Conservation (phyloP, 2,888 invertebrate genomes). For the Amphipyra berbera region DNA sequence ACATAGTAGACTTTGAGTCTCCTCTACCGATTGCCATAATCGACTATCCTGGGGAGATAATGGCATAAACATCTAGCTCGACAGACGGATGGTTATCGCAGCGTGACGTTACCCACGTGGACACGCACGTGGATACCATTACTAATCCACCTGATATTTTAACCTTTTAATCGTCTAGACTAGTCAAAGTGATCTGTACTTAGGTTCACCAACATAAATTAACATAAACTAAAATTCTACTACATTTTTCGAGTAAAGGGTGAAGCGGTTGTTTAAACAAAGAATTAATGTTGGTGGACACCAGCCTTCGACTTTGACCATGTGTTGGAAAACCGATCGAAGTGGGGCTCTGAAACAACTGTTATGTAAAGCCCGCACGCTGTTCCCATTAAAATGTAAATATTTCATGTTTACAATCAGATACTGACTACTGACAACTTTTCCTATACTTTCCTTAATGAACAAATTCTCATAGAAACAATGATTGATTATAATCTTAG, state of each 20-base stretch:
- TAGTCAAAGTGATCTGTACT: background rate
- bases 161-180: background rate
- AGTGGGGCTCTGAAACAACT: background rate
- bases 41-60: slow-evolving; percentile 14
- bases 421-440: slow-evolving; percentile 8
- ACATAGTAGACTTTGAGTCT: background rate
- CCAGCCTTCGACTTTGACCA: too few species aligned
- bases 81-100: slow-evolving; percentile 10
- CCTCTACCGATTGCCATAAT: slow-evolving; percentile 1
- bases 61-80: background rate
- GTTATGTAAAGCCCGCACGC: background rate
- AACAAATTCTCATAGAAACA: slow-evolving; percentile 47
- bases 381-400: slow-evolving; percentile 1
- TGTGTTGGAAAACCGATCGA: slow-evolving; percentile 1
- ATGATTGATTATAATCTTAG: slow-evolving; percentile 49
- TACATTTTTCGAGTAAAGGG: too few species aligned
- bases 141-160: background rate
- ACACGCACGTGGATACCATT: slow-evolving; percentile 6
- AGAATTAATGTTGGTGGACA: too few species aligned
- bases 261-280: too few species aligned
- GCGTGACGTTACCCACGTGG: slow-evolving; percentile 13
- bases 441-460: slow-evolving; percentile 33
- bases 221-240: too few species aligned
- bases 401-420: slow-evolving; percentile 8
- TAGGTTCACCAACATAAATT: too few species aligned